Evolutionary conservation across 2,797 vertebrate species (phyloP), one percentile per base, ranked within the genome.

Genomic region (Coregonus suidteri): DNA sequence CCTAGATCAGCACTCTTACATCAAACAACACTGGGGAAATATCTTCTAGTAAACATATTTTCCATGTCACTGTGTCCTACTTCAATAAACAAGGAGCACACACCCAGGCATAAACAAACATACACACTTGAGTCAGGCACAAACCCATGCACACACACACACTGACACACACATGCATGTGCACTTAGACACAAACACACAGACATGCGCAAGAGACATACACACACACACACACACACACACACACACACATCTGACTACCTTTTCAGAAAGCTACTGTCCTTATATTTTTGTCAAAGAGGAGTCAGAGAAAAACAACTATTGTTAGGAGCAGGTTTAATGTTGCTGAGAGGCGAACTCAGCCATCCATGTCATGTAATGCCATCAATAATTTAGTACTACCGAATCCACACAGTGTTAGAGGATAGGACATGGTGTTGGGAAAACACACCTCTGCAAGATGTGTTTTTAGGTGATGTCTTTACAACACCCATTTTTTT

Each of bases 341-440:
- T 35, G 30, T 37, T 35, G 41, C 41, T 13, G 41, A 47, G 41
- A 47, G 41, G 41, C 11, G 41, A 47, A 52, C 31, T 75, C 67
- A 71, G 30, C 59, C 20, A 20, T 11, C 73, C 67, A 65, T 75
- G 66, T 47, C 54, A 41, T 62, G 67, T 41, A 54, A 41, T 51
- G 64, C 37, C 64, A 64, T 75, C 67, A 71, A 65, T 75, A 75
- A 79, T 79, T 66, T 53, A 70, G 51, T 16, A 13, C 11, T 31
- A 53, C 25, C 71, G 34, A 31, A 53, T 30, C 20, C 1, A 14
- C 51, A 15, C 41, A 11, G 41, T 47, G 41, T 47, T 47, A 13
- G 13, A 31, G 71, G 5, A 41, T 11, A 47, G n/a, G n/a, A 70
- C 7, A 20, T 9, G 9, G 68, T 41, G 25, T 30, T 47, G 62